These are phyloP conservation scores for Sycobia sp. DNA, from an alignment of 1,140 invertebrate species.

Conservation along the genomic window DNA sequence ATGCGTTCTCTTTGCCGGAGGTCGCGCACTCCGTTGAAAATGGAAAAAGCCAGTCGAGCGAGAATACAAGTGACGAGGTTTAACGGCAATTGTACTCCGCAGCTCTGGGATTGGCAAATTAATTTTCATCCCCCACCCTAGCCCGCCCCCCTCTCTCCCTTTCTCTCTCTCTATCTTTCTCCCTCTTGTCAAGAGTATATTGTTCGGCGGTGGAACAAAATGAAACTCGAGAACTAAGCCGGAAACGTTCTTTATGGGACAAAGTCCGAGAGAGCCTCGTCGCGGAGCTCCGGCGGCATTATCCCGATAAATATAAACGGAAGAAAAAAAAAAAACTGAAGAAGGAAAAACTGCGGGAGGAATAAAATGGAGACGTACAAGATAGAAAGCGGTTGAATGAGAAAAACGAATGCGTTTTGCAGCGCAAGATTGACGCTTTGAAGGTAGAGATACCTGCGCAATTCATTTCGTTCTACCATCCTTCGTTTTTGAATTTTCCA, in stretches of 20 bases:
- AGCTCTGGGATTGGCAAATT: slow-evolving; percentile 17
- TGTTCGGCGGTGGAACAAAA: slow-evolving; percentile 3
- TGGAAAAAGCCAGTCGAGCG: slow-evolving; percentile 22
- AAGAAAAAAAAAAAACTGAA: no score
- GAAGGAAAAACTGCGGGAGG: no score
- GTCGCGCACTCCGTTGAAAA: background rate
- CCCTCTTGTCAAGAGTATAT: slow-evolving; percentile 25
- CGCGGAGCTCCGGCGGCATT: background rate
- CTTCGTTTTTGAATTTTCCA: no score
- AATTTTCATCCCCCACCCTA: slow-evolving; percentile 22
- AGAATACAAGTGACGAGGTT: slow-evolving; percentile 16
- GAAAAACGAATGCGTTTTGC: no score
- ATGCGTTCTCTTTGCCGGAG: slow-evolving; percentile 1
- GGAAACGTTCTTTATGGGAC: slow-evolving; percentile 18
- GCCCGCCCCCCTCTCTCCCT: no score
- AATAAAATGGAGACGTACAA: no score
- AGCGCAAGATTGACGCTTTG: no score
- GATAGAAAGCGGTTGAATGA: no score
- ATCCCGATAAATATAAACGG: no score
- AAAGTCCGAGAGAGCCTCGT: background rate
- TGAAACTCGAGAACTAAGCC: slow-evolving; percentile 11
- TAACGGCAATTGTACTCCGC: slow-evolving; percentile 11
- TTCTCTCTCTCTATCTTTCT: no score
- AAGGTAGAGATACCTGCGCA: no score
- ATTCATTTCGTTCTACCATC: no score